Evolutionary conservation across 2,888 invertebrate species (phyloP), one percentile per base, ranked within the genome.

Genomic region (Teleogryllus oceanicus): DNA sequence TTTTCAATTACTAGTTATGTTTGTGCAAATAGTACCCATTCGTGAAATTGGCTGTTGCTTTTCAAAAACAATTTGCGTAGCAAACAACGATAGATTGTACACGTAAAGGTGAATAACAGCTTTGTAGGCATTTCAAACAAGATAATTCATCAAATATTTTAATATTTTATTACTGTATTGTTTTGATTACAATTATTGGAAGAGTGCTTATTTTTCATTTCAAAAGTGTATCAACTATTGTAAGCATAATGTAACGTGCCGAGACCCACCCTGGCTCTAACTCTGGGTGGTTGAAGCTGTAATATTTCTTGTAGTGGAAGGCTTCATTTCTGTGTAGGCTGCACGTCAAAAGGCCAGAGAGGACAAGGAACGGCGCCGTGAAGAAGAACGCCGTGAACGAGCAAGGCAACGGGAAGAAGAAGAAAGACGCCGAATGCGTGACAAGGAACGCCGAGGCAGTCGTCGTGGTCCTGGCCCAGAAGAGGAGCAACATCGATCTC

Each of bases 281-380:
- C 37, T 37, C 37, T 37, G 8, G 37, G 37, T 37, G 37, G 37
- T 8, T 37, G 37, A 37, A 8, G 37, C 37, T 37, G 37, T 37
- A 37, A 37, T 37, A 37, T 37, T 13, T 21, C 21, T 11, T 20
- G 74, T 74, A 20, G 11, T 11, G n/a, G 11, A 74, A 74, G 21
- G 16, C 2, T 20, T 76, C 20, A 49, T 20, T 78, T 24, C 18
- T 79, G 78, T 81, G 79, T 83, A 88, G 89, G 86, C 85, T 82
- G 87, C 87, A 84, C 85, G 89, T 81, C 88, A 88, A 83, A 88
- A 88, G 85, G 87, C 88, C 82, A 85, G 89, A 83, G 88, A 89
- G 83, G 89, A 89, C 82, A 88, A 89, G 83, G 90, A 90, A 82
- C 88, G 88, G 81, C 87, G 87, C 82, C 84, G 89, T 81, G 88